A percentile compares a stretch with the other conserved stretches of the same genome.
Conservation (phyloP, 2,797 vertebrate species). For the Menidia menidia region DNA sequence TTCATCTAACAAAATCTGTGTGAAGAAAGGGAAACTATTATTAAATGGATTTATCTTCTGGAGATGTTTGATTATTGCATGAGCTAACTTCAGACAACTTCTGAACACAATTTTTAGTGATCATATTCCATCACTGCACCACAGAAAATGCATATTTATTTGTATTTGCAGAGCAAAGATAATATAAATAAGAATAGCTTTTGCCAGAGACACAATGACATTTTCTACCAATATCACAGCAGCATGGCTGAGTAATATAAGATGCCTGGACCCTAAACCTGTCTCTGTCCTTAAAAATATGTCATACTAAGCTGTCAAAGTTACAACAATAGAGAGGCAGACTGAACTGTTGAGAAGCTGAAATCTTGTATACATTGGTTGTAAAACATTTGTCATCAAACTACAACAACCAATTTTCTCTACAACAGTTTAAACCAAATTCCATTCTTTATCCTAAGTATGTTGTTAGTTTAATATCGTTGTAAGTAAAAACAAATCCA, state of each 20-base stretch:
- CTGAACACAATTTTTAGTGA: neutral
- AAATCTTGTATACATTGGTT: too few species aligned
- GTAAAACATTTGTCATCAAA: too few species aligned
- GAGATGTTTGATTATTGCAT: neutral
- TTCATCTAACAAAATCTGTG: neutral
- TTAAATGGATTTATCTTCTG: neutral
- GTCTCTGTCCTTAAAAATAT: neutral
- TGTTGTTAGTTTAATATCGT: neutral
- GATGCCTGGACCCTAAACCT: neutral
- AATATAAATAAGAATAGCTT: neutral
- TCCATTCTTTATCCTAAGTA: neutral
- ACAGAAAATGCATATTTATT: neutral
- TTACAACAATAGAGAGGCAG: too few species aligned
- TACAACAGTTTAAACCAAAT: neutral
- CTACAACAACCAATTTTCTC: neutral
- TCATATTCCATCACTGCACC: neutral
- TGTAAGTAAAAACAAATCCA: neutral
- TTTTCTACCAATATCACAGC: neutral
- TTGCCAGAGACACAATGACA: neutral
- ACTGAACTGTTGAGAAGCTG: too few species aligned
- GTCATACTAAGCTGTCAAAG: too few species aligned
- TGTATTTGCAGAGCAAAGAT: neutral
- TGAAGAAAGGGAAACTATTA: neutral
- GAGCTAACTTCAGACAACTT: neutral
- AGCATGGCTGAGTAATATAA: neutral